Conservation (phyloP, 1,140 invertebrate species). For the Brachionus koreanus region DNA sequence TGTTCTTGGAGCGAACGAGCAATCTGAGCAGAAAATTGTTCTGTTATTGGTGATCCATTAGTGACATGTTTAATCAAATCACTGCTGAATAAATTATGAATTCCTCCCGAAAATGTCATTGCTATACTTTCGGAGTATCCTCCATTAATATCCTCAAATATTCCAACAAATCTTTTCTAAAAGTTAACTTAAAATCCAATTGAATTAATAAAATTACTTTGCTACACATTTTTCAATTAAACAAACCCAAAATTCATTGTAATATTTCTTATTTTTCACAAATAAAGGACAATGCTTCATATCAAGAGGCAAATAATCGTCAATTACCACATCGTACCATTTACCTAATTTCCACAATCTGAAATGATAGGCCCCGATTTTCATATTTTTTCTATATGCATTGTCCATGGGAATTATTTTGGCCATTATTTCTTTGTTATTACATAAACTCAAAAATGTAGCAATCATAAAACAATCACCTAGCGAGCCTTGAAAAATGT, state of each 20-base stretch:
- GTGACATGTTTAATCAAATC: neutral
- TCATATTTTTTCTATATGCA: constrained; percentile 41
- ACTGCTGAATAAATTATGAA: neutral
- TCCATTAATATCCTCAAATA: constrained; percentile 9
- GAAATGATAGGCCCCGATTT: constrained; percentile 62
- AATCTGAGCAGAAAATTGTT: neutral
- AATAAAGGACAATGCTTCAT: neutral
- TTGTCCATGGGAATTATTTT: neutral
- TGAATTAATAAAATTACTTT: constrained; percentile 1
- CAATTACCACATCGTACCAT: constrained; percentile 71
- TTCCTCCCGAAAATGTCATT: constrained; percentile 13
- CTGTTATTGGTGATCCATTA: neutral
- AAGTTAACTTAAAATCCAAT: neutral
- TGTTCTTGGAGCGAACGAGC: neutral
- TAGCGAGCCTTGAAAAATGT: neutral
- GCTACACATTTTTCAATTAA: constrained; percentile 33
- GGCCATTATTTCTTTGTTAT: constrained; percentile 7
- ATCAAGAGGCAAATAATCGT: constrained; percentile 69
- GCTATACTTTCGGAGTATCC: neutral
- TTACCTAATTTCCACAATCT: constrained; percentile 72
- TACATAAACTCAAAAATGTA: constrained; percentile 8
- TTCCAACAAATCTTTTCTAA: constrained; percentile 30
- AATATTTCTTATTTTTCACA: neutral
- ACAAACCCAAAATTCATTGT: constrained; percentile 42
- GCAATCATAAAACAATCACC: constrained; percentile 44